These are phyloP conservation scores for Zootermopsis nevadensis DNA, from an alignment of 2,888 invertebrate genomes.

Conservation along the genomic window DNA sequence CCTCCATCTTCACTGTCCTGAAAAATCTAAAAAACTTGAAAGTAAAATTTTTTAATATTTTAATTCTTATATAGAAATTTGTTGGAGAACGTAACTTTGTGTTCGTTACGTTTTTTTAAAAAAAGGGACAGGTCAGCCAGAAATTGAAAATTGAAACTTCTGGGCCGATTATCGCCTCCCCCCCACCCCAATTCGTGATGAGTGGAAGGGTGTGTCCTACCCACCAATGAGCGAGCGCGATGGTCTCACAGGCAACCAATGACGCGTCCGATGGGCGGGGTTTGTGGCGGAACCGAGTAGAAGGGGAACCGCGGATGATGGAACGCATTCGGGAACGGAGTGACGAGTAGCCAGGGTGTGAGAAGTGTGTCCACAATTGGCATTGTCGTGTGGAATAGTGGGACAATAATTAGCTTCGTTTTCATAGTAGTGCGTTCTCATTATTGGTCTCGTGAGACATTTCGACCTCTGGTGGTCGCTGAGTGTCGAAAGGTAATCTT, in stretches of 20 bases:
- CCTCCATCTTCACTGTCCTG: no score
- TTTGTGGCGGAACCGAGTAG: neutral
- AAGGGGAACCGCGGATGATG: neutral
- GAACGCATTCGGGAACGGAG: neutral
- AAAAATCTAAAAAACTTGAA: no score
- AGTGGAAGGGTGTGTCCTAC: neutral
- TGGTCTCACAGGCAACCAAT: neutral
- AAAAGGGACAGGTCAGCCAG: no score
- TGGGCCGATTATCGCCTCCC: no score
- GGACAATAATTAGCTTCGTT: neutral
- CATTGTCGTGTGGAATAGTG: constrained; percentile 8
- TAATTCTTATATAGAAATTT: no score
- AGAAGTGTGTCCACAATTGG: constrained; percentile 13
- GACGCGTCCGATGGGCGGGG: neutral
- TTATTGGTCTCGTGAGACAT: neutral
- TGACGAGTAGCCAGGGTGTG: neutral
- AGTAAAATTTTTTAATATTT: no score
- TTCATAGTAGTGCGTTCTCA: neutral
- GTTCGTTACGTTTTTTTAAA: no score
- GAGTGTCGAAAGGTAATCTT: no score
- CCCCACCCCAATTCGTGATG: neutral
- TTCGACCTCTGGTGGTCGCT: neutral
- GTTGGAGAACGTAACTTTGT: no score
- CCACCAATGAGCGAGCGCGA: neutral
- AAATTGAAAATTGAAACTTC: no score